Conservation (phyloP, 2,113 vertebrate species). For the Pyxicephalus adspersus region DNA sequence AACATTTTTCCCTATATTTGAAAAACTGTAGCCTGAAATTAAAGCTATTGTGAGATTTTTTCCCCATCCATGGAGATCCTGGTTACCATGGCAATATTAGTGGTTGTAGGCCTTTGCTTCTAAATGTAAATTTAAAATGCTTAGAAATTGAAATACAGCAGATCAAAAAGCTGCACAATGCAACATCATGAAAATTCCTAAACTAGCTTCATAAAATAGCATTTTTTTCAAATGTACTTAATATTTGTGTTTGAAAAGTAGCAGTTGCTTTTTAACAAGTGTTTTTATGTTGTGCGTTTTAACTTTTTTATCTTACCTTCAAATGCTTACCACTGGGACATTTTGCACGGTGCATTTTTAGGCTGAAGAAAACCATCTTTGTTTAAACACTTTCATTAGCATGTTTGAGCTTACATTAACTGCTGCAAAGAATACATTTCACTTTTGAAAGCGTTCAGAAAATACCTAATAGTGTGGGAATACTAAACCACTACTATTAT, state of each 20-base stretch:
- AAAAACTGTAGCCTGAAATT: slow-evolving; percentile 46
- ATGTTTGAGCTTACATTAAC: too few species aligned
- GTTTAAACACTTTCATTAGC: background rate
- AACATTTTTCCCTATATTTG: slow-evolving; percentile 9
- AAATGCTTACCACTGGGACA: background rate
- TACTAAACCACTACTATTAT: too few species aligned
- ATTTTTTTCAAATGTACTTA: background rate
- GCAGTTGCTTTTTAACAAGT: background rate
- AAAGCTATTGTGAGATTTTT: slow-evolving; percentile 47
- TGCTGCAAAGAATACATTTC: too few species aligned
- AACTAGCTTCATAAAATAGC: slow-evolving; percentile 7
- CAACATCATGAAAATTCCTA: slow-evolving; percentile 43
- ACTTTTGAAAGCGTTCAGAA: too few species aligned
- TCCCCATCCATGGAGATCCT: slow-evolving; percentile 38
- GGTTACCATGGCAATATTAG: slow-evolving; percentile 56
- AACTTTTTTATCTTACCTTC: slow-evolving; percentile 5
- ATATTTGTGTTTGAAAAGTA: slow-evolving; percentile 12
- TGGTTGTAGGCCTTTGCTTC: slow-evolving; percentile 56
- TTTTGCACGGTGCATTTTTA: slow-evolving; percentile 2
- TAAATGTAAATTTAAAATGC: slow-evolving; percentile 55
- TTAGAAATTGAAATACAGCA: slow-evolving; percentile 54
- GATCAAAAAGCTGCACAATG: slow-evolving; percentile 52
- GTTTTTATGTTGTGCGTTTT: background rate
- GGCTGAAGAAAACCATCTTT: background rate
- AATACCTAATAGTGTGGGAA: too few species aligned